Evolutionary conservation across 2,888 invertebrate species (phyloP), one percentile per base, ranked within the genome.

Genomic region (Agrochola circellaris): DNA sequence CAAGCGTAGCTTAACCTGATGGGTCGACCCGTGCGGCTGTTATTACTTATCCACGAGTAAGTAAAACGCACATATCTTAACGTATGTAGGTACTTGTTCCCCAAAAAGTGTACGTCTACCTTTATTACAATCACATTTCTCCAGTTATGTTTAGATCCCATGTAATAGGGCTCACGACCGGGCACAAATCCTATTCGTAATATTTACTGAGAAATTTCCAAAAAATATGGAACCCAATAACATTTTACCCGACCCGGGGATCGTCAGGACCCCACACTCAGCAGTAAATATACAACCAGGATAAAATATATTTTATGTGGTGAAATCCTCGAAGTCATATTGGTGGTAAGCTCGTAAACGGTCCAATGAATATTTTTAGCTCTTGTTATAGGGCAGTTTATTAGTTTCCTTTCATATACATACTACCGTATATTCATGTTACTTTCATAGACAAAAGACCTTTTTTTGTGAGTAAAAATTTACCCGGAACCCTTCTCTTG

Each of bases 401-500:
- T 34, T 58, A 17, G n/a, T 45, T 56, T 65, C 30, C 38, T 45
- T 34, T 23, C 13, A 15, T 38, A 34, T n/a, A n/a, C n/a, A 20
- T 51, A 30, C 34, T 4, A 34, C 48, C 23, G 26, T 38, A 30
- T 30, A 30, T 30, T 30, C 30, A n/a, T n/a, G n/a, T n/a, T 2
- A 70, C 15, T 54, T 76, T 67, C 51, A 23, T 26, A 71, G 48
- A 68, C 34, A 54, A 26, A 60, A 80, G 17, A 38, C 26, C 13
- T n/a, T 64, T 83, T 83, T 76, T 70, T 30, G 11, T 13, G 2
- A 30, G 5, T 71, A 74, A 75, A 77, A 54, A 54, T 62, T 51
- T 23, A 78, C 81, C 86, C 86, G 84, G 87, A 87, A 87, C 87
- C 87, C 30, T 79, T 87, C 79, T 79, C 74, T 76, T 73, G 73